A percentile compares a stretch with the other conserved stretches of the same genome.
Evolutionary conservation across 2,113 vertebrate genomes (phyloP).

Genomic region (Entomyzon cyanotis): DNA sequence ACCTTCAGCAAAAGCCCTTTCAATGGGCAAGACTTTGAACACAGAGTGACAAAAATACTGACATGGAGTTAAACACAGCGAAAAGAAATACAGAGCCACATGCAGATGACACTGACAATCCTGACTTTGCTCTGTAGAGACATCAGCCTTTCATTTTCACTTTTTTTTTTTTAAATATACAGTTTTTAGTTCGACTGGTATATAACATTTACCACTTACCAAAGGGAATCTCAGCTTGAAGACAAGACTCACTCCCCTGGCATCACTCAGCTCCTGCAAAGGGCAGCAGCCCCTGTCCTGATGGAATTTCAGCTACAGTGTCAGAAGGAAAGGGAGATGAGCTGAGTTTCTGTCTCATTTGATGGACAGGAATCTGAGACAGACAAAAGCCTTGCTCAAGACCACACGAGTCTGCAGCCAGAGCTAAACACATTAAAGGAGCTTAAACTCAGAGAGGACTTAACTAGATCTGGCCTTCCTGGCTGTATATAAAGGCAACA

Average conservation of each 20-base stretch:
- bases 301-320: neutral
- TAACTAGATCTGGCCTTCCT: neutral
- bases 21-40: neutral
- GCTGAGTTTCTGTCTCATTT: neutral
- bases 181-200: neutral
- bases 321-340: neutral
- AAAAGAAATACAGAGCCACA: neutral
- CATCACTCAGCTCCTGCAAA: neutral
- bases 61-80: neutral
- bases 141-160: neutral
- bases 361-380: neutral
- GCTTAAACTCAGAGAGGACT: neutral
- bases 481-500: neutral
- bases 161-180: neutral
- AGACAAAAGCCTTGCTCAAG: neutral
- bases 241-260: neutral
- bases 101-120: too few relatives aligned
- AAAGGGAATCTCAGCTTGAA: neutral
- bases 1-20: neutral
- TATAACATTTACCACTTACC: neutral
- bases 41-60: accelerated
- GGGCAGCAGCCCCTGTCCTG: neutral
- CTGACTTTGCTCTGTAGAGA: neutral
- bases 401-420: neutral
- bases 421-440: neutral